Evolutionary conservation across 2,113 vertebrate genomes (phyloP).

Genomic region (Lathamus discolor): DNA sequence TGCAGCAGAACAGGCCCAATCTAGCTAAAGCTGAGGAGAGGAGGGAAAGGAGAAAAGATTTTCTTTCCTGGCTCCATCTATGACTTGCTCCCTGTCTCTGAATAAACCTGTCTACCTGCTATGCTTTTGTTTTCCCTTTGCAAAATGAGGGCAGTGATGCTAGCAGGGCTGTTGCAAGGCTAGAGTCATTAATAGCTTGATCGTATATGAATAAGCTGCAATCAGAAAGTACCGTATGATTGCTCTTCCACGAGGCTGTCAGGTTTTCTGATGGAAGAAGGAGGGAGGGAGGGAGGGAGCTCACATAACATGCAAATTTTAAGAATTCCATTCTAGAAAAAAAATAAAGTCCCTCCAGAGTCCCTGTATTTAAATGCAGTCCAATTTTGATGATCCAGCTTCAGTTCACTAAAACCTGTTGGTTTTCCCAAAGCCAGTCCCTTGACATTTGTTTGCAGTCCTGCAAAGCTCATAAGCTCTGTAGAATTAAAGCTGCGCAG

Average conservation of each 20-base stretch:
- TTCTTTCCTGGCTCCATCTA: neutral
- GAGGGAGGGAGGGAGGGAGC: neutral
- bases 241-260: neutral
- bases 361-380: neutral
- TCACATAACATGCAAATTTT: neutral
- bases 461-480: slow-evolving; percentile 41
- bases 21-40: neutral
- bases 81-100: neutral
- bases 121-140: neutral
- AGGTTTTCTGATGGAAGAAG: neutral
- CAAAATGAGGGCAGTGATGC: neutral
- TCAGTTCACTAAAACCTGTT: neutral
- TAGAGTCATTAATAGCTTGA: neutral
- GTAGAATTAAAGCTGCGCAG: slow-evolving; percentile 29
- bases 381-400: neutral
- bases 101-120: neutral
- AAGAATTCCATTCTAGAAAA: neutral
- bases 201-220: neutral
- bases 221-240: neutral
- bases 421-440: neutral
- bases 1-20: neutral
- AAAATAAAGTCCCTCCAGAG: neutral
- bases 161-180: neutral
- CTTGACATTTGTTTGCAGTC: slow-evolving; percentile 20
- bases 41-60: neutral